Base-by-base conservation (phyloP, 2,797 vertebrate species). In the Apogon hyalosoma region DNA sequence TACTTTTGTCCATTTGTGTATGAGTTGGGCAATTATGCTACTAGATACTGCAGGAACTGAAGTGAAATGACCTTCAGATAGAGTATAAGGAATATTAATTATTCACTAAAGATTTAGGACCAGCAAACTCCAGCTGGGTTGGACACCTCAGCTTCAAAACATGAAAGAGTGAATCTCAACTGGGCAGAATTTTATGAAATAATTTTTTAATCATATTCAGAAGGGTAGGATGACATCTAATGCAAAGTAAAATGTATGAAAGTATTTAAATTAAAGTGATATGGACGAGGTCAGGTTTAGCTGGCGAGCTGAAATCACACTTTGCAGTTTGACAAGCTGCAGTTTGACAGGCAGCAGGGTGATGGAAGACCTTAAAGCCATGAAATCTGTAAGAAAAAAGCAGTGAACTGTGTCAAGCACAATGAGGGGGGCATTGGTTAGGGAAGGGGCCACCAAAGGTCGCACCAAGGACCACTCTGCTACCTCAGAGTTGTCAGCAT, bases 401-500 rank as follows among this genome's bases (percentile, higher is more conserved):
- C 73, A 83, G 42, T 70, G 75, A 79, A 81, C 59, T 60, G 71
- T 79, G 73, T 69, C 80, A 57, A 53, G 38, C 73, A 63, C 68
- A 28, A 43, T 11, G 59, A 48, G 62, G 68, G 45, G 63, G 68
- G 52, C 55, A 15, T 70, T 39, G 67, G 49, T 57, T 57, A 64
- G 50, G 9, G 38, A 55, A 64, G 50, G 9, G 38, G 39, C 52
- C 69, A 54, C 43, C 24, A 6, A 67, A 73, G 55, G 61, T 79
- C 61, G 2, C 8, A 42, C 31, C 49, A 33, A 68, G 43, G 53
- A 63, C 61, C 24, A 47, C 42, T 64, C 59, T 45, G 0, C 15
- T 57, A 39, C 51, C 58, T 71, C 56, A 39, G 14, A 28, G 31
- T 61, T 60, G 61, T 79, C 74, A 66, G 46, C 38, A 28, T 28